Conservation (phyloP, 2,797 vertebrate genomes). For the Tiaroga cobitis region DNA sequence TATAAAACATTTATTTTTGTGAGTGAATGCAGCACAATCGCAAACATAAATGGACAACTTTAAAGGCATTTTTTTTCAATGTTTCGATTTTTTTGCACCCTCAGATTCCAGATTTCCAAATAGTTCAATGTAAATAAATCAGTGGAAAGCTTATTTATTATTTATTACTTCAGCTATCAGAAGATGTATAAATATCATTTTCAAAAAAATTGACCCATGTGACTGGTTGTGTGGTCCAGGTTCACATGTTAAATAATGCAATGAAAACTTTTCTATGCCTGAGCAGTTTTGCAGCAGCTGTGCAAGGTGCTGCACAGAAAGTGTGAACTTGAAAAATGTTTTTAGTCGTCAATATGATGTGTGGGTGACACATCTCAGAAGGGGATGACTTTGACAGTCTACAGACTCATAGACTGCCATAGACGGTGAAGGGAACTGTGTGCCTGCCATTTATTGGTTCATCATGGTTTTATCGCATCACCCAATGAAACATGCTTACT, state of each 20-base stretch:
- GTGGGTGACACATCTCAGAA: background rate
- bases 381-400: background rate
- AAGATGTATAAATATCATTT: too few species aligned
- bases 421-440: background rate
- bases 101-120: too few species aligned
- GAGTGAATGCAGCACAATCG: too few species aligned
- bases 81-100: too few species aligned
- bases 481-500: background rate
- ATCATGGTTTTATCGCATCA: background rate
- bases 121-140: too few species aligned
- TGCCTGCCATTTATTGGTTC: background rate
- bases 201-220: too few species aligned
- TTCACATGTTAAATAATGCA: background rate
- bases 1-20: too few species aligned
- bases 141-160: too few species aligned
- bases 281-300: background rate
- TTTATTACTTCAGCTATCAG: too few species aligned
- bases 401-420: background rate
- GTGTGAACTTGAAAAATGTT: constrained; percentile 14
- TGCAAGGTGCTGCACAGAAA: background rate
- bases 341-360: background rate
- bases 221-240: too few species aligned
- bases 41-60: too few species aligned
- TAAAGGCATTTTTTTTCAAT: too few species aligned
- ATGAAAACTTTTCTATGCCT: background rate